These are phyloP conservation scores for Melanotus villosus DNA, from an alignment of 2,888 invertebrate genomes.

Conservation along the genomic window DNA sequence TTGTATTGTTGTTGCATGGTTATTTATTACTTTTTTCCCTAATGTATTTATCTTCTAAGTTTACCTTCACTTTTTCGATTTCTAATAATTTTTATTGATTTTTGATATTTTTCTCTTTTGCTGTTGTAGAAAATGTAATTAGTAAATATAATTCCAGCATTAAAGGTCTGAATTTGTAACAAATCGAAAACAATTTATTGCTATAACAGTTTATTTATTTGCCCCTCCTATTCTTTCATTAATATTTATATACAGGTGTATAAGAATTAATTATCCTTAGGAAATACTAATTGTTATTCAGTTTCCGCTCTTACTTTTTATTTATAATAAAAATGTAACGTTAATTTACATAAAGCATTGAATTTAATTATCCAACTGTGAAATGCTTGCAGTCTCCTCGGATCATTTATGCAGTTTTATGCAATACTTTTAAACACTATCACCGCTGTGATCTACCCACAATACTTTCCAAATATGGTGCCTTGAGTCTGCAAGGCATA, in stretches of 20 bases:
- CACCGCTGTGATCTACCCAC: conserved; percentile 11
- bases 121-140: too few species aligned
- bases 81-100: too few species aligned
- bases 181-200: too few species aligned
- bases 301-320: background rate
- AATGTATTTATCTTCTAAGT: too few species aligned
- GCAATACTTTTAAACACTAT: conserved; percentile 15
- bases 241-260: background rate
- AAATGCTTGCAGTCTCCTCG: background rate
- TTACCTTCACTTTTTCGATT: too few species aligned
- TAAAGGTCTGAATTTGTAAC: too few species aligned
- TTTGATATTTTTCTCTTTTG: too few species aligned
- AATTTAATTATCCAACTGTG: background rate
- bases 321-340: background rate
- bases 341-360: conserved; percentile 9
- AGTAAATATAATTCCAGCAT: too few species aligned
- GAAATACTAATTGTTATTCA: background rate
- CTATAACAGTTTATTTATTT: too few species aligned
- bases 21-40: too few species aligned
- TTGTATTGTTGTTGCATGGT: too few species aligned
- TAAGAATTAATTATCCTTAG: background rate
- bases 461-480: conserved; percentile 1
- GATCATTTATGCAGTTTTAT: conserved; percentile 10
- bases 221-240: too few species aligned
- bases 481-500: conserved; percentile 1